These are phyloP conservation scores for Chloroceryle inda DNA, from an alignment of 2,797 vertebrate species.

Conservation along the genomic window DNA sequence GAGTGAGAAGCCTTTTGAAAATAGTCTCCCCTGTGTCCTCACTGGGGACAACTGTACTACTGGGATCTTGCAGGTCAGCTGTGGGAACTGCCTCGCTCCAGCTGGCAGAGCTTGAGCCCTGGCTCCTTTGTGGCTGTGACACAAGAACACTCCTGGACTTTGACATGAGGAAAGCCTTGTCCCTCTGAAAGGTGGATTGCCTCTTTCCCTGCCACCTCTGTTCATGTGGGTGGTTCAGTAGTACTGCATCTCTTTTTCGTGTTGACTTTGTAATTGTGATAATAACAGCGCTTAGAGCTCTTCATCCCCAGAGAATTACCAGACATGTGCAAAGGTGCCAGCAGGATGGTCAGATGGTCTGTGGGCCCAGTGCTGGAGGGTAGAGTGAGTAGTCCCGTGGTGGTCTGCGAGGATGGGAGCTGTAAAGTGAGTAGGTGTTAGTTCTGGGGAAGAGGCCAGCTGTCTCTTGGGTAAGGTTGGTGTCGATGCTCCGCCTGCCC, in stretches of 20 bases:
- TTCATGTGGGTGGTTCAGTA: neutral
- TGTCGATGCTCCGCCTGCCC: neutral
- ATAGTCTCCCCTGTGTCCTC: neutral
- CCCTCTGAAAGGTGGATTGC: neutral
- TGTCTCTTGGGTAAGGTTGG: neutral
- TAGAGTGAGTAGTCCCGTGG: neutral
- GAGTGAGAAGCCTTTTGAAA: neutral
- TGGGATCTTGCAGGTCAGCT: neutral
- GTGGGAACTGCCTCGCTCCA: neutral
- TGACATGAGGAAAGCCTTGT: neutral
- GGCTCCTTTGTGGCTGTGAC: neutral
- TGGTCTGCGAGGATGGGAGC: fast-evolving
- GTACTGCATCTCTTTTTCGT: neutral
- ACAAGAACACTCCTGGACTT: neutral
- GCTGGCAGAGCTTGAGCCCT: neutral
- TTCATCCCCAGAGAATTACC: neutral
- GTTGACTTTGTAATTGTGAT: neutral
- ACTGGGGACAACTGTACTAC: fast-evolving
- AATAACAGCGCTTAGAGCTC: neutral
- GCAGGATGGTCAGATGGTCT: neutral
- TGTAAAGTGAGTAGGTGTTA: neutral
- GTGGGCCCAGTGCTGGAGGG: neutral
- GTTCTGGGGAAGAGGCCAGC: neutral
- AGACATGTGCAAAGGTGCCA: neutral
- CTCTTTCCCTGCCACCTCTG: neutral